Conservation (phyloP, 2,797 vertebrate species). For the Philypnodon macrostomus region DNA sequence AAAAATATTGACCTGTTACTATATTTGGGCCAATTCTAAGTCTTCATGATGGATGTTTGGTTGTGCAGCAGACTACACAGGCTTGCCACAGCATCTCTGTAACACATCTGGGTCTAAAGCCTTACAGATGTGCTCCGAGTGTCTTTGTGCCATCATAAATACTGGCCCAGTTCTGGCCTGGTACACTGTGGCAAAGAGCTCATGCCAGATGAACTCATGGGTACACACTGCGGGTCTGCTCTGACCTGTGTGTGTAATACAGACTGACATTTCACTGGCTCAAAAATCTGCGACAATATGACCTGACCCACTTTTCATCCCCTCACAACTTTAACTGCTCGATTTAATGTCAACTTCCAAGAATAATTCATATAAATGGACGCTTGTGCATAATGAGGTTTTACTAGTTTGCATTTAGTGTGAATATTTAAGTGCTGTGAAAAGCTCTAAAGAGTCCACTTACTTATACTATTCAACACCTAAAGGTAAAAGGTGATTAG, state of each 20-base stretch:
- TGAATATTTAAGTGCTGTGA: constrained; percentile 44
- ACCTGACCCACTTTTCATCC: constrained; percentile 68
- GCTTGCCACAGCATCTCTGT: constrained; percentile 23
- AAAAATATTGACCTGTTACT: not conserved
- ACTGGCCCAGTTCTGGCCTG: constrained; percentile 60
- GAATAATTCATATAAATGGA: constrained; percentile 10
- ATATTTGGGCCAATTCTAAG: constrained; percentile 2
- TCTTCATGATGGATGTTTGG: constrained; percentile 15
- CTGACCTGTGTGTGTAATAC: constrained; percentile 58
- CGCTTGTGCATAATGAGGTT: constrained; percentile 15
- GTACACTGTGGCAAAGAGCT: constrained; percentile 47
- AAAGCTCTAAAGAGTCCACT: constrained; percentile 42
- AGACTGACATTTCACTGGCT: constrained; percentile 60
- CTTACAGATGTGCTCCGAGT: constrained; percentile 51
- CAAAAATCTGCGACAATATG: constrained; percentile 51
- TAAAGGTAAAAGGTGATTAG: constrained; percentile 76
- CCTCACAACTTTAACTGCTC: constrained; percentile 41
- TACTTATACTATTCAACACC: constrained; percentile 59
- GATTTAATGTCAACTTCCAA: not conserved
- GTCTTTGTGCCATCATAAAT: constrained; percentile 52
- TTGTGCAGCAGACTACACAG: constrained; percentile 18
- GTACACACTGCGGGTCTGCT: constrained; percentile 46
- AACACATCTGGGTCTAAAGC: constrained; percentile 56
- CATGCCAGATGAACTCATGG: constrained; percentile 56
- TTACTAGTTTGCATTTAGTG: constrained; percentile 36